A percentile compares a stretch with the other conserved stretches of the same genome.
Conservation (phyloP, 2,113 vertebrate species). For the Tenebrosternarchus preto region DNA sequence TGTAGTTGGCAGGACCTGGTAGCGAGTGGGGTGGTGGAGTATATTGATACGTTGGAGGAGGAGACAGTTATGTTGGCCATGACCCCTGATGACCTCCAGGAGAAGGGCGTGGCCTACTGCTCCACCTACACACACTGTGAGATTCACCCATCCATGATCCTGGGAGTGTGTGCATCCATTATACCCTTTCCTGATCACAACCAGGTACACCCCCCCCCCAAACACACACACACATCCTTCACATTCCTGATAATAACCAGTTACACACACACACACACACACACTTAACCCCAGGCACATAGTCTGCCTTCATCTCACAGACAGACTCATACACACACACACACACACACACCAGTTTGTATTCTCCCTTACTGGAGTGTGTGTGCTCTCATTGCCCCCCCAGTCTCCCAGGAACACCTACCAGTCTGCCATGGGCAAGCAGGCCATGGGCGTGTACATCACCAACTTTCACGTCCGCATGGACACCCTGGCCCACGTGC, state of each 20-base stretch:
- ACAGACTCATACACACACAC: neutral
- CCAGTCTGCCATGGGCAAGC: slow-evolving; percentile 99
- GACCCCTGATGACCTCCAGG: slow-evolving; percentile 97
- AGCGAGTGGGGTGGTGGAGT: slow-evolving; percentile 96
- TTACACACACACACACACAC: slow-evolving; percentile 62
- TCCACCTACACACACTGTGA: slow-evolving; percentile 98
- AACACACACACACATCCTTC: neutral
- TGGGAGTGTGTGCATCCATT: slow-evolving; percentile 97
- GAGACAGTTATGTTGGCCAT: slow-evolving; percentile 98
- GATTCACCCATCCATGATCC: slow-evolving; percentile 98
- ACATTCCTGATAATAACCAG: slow-evolving; percentile 99
- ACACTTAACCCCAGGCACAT: too few relatives aligned
- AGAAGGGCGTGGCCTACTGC: slow-evolving; percentile 97
- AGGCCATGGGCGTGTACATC: slow-evolving; percentile 99
- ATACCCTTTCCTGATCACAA: slow-evolving; percentile 99
- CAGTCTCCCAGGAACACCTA: slow-evolving; percentile 99
- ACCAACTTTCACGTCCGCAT: slow-evolving; percentile 98
- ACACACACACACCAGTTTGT: neutral
- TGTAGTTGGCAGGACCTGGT: slow-evolving; percentile 97
- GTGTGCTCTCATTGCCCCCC: slow-evolving; percentile 1
- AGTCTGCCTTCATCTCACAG: too few relatives aligned
- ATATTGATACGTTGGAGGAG: slow-evolving; percentile 96
- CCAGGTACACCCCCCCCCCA: slow-evolving; percentile 88
- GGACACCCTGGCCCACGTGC: slow-evolving; percentile 94
- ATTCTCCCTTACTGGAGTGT: neutral